Evolutionary conservation across 2,888 invertebrate genomes (phyloP).

Genomic region (Hypolimnas misippus): DNA sequence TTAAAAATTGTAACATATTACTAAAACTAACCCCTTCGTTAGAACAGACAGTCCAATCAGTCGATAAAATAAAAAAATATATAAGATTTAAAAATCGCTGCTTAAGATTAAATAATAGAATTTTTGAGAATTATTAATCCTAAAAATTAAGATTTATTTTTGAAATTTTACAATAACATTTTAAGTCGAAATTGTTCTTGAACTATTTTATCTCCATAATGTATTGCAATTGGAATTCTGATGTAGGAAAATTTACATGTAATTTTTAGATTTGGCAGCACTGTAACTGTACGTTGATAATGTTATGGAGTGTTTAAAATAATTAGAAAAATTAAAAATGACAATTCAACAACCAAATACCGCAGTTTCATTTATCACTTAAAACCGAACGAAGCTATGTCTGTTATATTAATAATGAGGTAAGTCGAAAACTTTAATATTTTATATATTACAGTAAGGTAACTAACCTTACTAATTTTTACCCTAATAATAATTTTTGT

Average conservation of each 20-base stretch:
- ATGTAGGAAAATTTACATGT: slow-evolving; percentile 30
- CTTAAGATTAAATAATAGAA: slow-evolving; percentile 34
- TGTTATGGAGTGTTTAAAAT: slow-evolving; percentile 76
- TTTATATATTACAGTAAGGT: neutral
- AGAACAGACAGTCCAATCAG: slow-evolving; percentile 15
- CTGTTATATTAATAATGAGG: neutral
- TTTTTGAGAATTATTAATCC: slow-evolving; percentile 31
- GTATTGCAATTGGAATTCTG: slow-evolving; percentile 29
- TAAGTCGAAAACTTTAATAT: neutral
- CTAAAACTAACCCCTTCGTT: slow-evolving; percentile 1
- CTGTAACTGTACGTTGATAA: slow-evolving; percentile 58
- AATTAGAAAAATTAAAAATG: slow-evolving; percentile 68
- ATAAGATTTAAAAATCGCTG: slow-evolving; percentile 18
- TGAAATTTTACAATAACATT: slow-evolving; percentile 36
- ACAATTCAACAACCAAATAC: slow-evolving; percentile 70
- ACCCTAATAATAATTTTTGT: too few species aligned
- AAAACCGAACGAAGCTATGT: neutral
- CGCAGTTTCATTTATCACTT: slow-evolving; percentile 34
- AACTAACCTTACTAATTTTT: too few species aligned
- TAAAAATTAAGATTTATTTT: slow-evolving; percentile 36
- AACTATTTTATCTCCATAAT: slow-evolving; percentile 33
- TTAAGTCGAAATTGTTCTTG: slow-evolving; percentile 31
- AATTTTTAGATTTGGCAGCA: slow-evolving; percentile 38
- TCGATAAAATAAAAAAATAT: neutral
- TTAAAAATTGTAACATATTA: slow-evolving; percentile 1